Evolutionary conservation across 2,113 vertebrate genomes (phyloP), one percentile per base, ranked within the genome.

Genomic region (Carassius carassius): DNA sequence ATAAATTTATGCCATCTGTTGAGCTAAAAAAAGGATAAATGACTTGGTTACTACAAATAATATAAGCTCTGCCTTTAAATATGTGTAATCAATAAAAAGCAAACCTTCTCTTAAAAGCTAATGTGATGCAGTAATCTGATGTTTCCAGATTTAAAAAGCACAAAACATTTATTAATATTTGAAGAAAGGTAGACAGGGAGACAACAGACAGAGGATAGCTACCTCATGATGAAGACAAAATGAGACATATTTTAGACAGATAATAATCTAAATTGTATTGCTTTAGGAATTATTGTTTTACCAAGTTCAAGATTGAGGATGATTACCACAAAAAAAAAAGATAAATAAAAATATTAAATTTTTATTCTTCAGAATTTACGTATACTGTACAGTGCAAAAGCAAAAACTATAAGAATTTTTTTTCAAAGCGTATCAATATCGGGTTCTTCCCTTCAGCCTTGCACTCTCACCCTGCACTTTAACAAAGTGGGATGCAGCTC

Each of bases 271-370:
- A 67, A 14, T 49, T 69, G 63, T 85, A 60, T 77, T 9, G 56
- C 72, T 83, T 51, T n/a, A 86, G n/a, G 70, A 19, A 32, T 54
- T 79, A 41, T 41, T 41, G 41, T 41, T 41, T 41, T 41, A 41
- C 41, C 37, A 41, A 41, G 37, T 41, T 41, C 37, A 41, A 41
- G 7, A 41, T 8, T 41, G 7, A 41, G 1, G 37, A 41, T 41
- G 37, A 41, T 41, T 41, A 41, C 37, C 37, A 41, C 37, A 41
- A 8, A 7, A 6, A 41, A 41, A 7, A 41, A 7, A 41, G 7
- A 37, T 37, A 37, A 4, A 37, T 37, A 3, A 4, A 37, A 4
- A 37, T 37, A 37, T 37, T 5, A 4, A 3, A 10, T 44, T 44
- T 44, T 11, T 2, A 11, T 10, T 10, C 10, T 44, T 44, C 41